Percentiles rank a stretch among this genome's conserved stretches.
Conservation (phyloP, 2,797 vertebrate species). For the Okamejei kenojei region DNA sequence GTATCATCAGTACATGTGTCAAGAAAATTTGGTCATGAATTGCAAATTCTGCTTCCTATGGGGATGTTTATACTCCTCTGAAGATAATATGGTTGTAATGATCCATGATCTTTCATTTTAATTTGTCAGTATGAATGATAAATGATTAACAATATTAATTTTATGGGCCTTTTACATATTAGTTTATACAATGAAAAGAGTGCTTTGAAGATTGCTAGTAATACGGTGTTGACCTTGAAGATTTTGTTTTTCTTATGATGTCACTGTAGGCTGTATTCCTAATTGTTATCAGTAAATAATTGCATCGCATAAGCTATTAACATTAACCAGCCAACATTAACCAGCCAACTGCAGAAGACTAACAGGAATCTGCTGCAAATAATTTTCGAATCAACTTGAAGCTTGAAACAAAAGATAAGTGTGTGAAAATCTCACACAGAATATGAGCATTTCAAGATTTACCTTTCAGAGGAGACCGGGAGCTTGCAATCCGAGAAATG, state of each 20-base stretch:
- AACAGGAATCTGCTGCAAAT: not conserved
- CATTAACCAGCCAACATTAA: not conserved
- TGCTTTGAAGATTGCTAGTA: not conserved
- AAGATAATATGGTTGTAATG: not conserved
- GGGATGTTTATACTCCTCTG: not conserved
- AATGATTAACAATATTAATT: not conserved
- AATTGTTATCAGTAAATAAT: too few relatives aligned
- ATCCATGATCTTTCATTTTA: not conserved
- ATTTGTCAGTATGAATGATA: not conserved
- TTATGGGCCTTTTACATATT: too few relatives aligned
- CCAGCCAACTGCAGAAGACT: not conserved
- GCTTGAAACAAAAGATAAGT: not conserved
- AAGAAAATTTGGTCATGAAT: not conserved
- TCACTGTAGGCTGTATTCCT: too few relatives aligned
- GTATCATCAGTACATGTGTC: not conserved
- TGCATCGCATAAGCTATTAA: too few relatives aligned
- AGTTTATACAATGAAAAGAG: too few relatives aligned
- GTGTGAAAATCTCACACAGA: not conserved
- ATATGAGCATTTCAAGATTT: not conserved
- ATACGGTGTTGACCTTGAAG: not conserved
- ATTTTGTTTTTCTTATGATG: not conserved
- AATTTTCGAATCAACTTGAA: not conserved
- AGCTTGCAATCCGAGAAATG: not conserved
- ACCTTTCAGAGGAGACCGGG: not conserved
- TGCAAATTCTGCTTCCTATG: conserved; percentile 23